Evolutionary conservation across 1,140 invertebrate genomes (phyloP), one percentile per base, ranked within the genome.

Genomic region (Pogonomyrmex californicus): DNA sequence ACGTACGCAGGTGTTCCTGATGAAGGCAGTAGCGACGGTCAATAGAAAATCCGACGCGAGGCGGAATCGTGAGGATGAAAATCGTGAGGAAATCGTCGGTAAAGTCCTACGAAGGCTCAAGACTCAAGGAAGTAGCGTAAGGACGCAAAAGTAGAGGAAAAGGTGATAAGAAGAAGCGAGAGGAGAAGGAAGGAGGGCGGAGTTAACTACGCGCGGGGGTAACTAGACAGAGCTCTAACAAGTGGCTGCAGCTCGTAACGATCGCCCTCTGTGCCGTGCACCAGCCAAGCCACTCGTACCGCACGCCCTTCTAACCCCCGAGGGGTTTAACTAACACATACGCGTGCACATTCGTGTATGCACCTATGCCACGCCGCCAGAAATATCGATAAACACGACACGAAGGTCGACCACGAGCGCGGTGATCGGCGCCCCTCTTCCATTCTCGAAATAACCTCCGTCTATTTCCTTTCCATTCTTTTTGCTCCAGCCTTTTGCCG

Each of bases 201-300:
- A 87, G 56, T 66, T 71, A n/a, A n/a, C n/a, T n/a, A 49, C 79
- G 63, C 5, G 23, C 70, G 62, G 62, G 66, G 78, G 60, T 38
- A 77, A 66, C 90, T 85, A 91, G 90, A 91, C 90, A 56, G 82
- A 79, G 91, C 85, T 91, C 91, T 91, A 91, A 91, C 91, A 91
- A 91, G 91, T 91, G 91, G 91, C 88, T 88, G 90, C 81, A 91
- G 87, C 81, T 83, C 90, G 91, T 91, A 91, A 91, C 91, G 91
- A 91, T 91, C 91, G 91, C 60, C 66, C 86, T 86, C 88, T 86
- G 63, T 91, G 90, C 87, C 90, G 86, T 91, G 90, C 89, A 91
- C 85, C 79, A 89, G 85, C 90, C 86, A 87, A 78, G 60, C 44
- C 60, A 79, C 62, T 79, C 85, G 71, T 44, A 63, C 58, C 49